Base-by-base conservation (phyloP, 2,888 invertebrate species). In the Pachymerium ferrugineum region DNA sequence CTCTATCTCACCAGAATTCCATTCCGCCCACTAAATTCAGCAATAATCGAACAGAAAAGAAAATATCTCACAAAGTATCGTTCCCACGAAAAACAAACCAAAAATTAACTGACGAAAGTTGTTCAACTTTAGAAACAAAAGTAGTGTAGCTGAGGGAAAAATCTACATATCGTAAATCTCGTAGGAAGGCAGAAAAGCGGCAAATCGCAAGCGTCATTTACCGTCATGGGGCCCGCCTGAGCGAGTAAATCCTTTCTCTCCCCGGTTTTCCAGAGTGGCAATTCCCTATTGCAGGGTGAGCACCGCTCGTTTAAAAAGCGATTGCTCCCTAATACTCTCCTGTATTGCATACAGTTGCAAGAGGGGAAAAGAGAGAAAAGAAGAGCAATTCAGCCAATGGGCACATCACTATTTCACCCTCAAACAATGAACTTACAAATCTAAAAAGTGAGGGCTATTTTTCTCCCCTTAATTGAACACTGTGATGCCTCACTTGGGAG, bases 241-340 rank as follows among this genome's bases (percentile, higher is more conserved):
- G 47, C 47, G 47, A 47, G 47, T 47, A 47, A 47, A 47, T 47
- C 47, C 47, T 47, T 47, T 47, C 47, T 47, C 19, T 47, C 19
- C 47, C 47, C 47, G 47, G 47, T 47, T 47, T n/a, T 47, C 47
- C 47, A 47, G 47, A 47, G 47, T 47, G 47, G 47, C 47, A 47
- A 47, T 47, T 47, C 47, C 47, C 47, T 16, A 47, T 47, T 47
- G 47, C 47, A 47, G 47, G 47, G 47, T n/a, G 47, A 47, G 47
- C 47, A 16, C 47, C 47, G 47, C 47, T 47, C 47, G 47, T 47
- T 47, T 47, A 47, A 47, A 47, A 47, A 47, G 47, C 47, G 47
- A 47, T 47, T 47, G 47, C 47, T 47, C 38, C 16, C 47, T 47
- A 47, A 47, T 47, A 47, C 47, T 47, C 47, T n/a, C 47, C 47